Conservation (phyloP, 2,113 vertebrate species). For the Protomyctophum bolini region DNA sequence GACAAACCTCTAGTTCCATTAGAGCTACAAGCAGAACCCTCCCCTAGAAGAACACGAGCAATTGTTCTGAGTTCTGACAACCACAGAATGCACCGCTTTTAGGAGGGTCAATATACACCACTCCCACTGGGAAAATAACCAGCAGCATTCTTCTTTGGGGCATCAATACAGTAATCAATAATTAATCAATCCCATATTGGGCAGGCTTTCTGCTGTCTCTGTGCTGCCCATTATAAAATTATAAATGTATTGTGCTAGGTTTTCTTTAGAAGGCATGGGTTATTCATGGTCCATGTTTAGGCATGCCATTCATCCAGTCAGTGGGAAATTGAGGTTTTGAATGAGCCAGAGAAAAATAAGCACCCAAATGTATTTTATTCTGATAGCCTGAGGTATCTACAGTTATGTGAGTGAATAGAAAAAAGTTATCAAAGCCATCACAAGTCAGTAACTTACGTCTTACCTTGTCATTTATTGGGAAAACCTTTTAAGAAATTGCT, state of each 20-base stretch:
- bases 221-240: conserved; percentile 7
- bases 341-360: background rate
- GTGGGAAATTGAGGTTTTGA: background rate
- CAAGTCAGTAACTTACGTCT: background rate
- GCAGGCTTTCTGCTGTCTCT: conserved; percentile 9
- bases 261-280: conserved; percentile 28
- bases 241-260: conserved; percentile 18
- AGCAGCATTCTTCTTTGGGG: conserved; percentile 40
- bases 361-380: conserved; percentile 16
- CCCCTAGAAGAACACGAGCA: background rate
- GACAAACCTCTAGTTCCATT: too few relatives aligned
- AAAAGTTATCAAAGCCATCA: background rate
- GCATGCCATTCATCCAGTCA: background rate
- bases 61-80: background rate
- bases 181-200: conserved; percentile 58
- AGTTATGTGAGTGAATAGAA: conserved; percentile 2
- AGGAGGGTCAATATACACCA: conserved; percentile 18
- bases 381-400: conserved; percentile 4
- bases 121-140: conserved; percentile 27
- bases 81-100: conserved; percentile 22
- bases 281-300: conserved; percentile 23
- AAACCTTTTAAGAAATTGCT: conserved; percentile 20
- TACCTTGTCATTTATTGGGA: conserved; percentile 3
- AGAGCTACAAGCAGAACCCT: background rate
- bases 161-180: conserved; percentile 65